Percentiles rank a stretch among this genome's conserved stretches.
phyloP scores from a whole-genome alignment of 2,113 vertebrate species.

The Chelonoidis abingdonii region DNA sequence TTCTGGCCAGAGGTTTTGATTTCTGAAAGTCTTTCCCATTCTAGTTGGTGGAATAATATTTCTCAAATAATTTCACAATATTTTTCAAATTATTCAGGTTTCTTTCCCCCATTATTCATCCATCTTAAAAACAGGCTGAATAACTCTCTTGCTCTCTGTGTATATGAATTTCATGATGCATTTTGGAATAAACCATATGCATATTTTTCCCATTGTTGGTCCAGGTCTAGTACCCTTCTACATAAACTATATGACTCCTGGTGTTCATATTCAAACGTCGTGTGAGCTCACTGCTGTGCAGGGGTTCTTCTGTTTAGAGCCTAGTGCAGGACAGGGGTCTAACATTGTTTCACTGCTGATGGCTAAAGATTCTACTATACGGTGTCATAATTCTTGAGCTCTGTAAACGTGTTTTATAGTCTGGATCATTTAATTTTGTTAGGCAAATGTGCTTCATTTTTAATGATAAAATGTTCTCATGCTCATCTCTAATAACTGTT shows the following conservation, averaged over 20 bases:
- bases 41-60: background rate
- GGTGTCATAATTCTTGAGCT: constrained; percentile 64
- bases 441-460: constrained; percentile 65
- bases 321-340: constrained; percentile 44
- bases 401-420: constrained; percentile 67
- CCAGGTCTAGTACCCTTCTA: background rate
- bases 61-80: background rate
- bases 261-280: constrained; percentile 31
- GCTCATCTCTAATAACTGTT: constrained; percentile 57
- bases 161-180: background rate
- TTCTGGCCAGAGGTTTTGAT: background rate
- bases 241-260: background rate
- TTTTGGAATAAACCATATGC: background rate
- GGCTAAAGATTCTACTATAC: constrained; percentile 40
- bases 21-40: background rate
- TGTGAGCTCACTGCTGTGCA: constrained; percentile 1
- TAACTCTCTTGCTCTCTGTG: background rate
- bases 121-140: background rate
- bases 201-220: background rate
- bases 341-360: constrained; percentile 22
- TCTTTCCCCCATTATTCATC: background rate
- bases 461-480: constrained; percentile 63
- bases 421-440: constrained; percentile 75
- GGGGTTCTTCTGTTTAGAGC: constrained; percentile 35
- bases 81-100: background rate